Percentiles rank a stretch among this genome's conserved stretches.
These are phyloP conservation scores for Antitype chi DNA, from an alignment of 2,888 invertebrate genomes.

Conservation along the genomic window DNA sequence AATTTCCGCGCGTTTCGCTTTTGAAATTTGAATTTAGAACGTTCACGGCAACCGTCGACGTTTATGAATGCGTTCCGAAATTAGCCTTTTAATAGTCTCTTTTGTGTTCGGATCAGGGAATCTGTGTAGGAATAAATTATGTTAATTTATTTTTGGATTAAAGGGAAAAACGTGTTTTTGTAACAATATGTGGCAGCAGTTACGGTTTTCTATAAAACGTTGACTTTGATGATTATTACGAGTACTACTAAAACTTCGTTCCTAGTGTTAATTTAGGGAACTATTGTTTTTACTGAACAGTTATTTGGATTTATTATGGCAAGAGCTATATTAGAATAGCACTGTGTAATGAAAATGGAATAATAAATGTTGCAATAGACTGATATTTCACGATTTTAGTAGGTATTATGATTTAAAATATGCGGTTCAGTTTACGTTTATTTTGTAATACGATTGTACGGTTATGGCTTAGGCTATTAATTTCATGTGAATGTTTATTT, in stretches of 20 bases:
- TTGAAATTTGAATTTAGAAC: constrained; percentile 73
- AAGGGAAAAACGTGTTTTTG: constrained; percentile 37
- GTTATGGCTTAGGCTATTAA: constrained; percentile 13
- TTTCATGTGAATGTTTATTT: constrained; percentile 6
- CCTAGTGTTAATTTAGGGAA: constrained; percentile 5
- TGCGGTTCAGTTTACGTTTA: constrained; percentile 11
- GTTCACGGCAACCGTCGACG: constrained; percentile 65
- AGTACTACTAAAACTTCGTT: constrained; percentile 26
- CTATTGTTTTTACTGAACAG: constrained; percentile 27
- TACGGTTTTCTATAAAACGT: constrained; percentile 26
- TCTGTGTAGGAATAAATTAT: constrained; percentile 60
- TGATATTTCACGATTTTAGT: constrained; percentile 32
- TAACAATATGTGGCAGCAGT: constrained; percentile 32
- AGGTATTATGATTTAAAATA: constrained; percentile 32
- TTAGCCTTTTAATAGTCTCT: constrained; percentile 73
- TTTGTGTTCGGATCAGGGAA: constrained; percentile 67
- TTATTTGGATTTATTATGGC: constrained; percentile 42
- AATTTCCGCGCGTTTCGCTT: constrained; percentile 64
- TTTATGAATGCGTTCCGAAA: constrained; percentile 75
- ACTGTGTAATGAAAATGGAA: constrained; percentile 38
- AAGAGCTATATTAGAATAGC: constrained; percentile 25
- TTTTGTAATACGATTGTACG: constrained; percentile 11
- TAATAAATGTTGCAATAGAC: constrained; percentile 45
- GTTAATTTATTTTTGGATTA: constrained; percentile 49
- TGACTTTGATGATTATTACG: constrained; percentile 36